Conservation (phyloP, 2,797 vertebrate species). For the Cyclura pinguis region DNA sequence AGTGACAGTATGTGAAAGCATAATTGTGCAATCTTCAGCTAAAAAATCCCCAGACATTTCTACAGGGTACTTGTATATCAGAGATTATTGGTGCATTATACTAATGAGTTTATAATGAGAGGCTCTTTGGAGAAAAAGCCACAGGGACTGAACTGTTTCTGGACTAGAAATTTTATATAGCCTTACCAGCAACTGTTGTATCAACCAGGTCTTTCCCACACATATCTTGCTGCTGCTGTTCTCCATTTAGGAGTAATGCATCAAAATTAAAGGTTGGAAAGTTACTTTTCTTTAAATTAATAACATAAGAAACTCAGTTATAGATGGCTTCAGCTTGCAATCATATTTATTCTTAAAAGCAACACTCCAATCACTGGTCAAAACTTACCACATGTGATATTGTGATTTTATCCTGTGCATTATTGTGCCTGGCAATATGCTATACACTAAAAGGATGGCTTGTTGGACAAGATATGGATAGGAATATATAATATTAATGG, state of each 20-base stretch:
- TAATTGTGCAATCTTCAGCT: background rate
- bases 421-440: background rate
- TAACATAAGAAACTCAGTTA: background rate
- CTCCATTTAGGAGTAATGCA: background rate
- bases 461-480: background rate
- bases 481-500: background rate
- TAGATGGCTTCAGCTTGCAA: background rate
- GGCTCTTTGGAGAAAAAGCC: background rate
- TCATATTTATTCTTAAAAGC: background rate
- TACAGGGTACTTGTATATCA: background rate
- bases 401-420: background rate
- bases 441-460: background rate
- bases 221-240: background rate
- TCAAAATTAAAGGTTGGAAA: background rate
- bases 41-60: background rate
- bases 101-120: background rate
- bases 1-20: conserved; percentile 11
- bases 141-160: background rate
- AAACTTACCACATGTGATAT: background rate
- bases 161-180: background rate
- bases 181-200: background rate
- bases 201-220: background rate
- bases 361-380: background rate
- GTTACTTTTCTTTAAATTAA: background rate
- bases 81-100: accelerated